Evolutionary conservation across 1,140 invertebrate species (phyloP), one percentile per base, ranked within the genome.

Genomic region (Brachystomella parvula): DNA sequence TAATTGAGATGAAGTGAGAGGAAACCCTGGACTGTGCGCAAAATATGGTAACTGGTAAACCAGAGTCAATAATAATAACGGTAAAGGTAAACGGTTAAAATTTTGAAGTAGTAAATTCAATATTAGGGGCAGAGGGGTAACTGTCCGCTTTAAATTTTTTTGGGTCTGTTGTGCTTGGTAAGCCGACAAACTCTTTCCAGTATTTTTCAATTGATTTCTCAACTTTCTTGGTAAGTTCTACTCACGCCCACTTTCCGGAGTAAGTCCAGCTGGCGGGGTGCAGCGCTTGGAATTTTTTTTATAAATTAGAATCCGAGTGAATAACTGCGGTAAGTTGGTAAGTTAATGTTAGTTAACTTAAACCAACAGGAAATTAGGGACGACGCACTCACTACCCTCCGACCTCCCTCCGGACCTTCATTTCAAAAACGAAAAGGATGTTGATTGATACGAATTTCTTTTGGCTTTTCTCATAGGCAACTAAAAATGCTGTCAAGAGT

Each of bases 91-190:
- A 59, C 30, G 30, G 57, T 28, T 29, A 29, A 6, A 29, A 9
- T 12, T 59, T 31, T 30, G 30, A 9, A 9, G 26, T 30, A 12
- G 6, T 59, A 6, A 59, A 59, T 56, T 56, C 9, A 26, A 56
- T 56, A 6, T 26, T 56, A 29, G 12, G 30, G 57, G 30, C 57
- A 59, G 57, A 59, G 12, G 57, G 57, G 57, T 59, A 59, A 59
- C 57, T 59, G 57, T 59, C 57, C 26, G 3, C 21, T 59, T 3
- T 59, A 32, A 30, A 29, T 29, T 59, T 59, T 44, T 12, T 12
- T 44, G n/a, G 26, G 26, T 30, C 30, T 3, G 30, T 59, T 59
- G 57, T 28, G 57, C 57, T 59, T 59, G 57, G 57, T 59, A 59
- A 59, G 26, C 57, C 30, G 24, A 59, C 29, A 59, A 30, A 31